Percentiles rank a stretch among this genome's conserved stretches.
Evolutionary conservation across 1,140 invertebrate genomes (phyloP).

Genomic region (Meteorus sp.): DNA sequence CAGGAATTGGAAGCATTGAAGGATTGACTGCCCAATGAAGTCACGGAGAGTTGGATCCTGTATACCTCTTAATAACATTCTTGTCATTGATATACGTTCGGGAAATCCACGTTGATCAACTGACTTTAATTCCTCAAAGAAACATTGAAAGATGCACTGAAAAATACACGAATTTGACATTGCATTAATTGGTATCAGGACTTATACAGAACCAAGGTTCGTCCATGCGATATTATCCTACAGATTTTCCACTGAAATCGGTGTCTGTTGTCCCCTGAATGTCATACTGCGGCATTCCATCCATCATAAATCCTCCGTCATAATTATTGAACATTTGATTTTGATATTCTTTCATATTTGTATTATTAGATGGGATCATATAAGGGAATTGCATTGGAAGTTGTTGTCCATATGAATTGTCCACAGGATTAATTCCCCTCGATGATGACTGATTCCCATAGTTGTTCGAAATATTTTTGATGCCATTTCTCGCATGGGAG

Average conservation of each 20-base stretch:
- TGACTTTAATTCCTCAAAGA: conserved; percentile 53
- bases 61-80: conserved; percentile 46
- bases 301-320: conserved; percentile 16
- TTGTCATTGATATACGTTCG: conserved; percentile 39
- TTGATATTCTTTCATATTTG: background rate
- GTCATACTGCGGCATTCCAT: conserved; percentile 21
- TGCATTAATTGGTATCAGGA: background rate
- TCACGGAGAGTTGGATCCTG: conserved; percentile 47
- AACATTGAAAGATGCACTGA: conserved; percentile 53
- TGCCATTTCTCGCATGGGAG: conserved; percentile 26
- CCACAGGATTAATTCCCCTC: background rate
- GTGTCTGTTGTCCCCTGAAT: background rate
- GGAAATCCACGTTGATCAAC: conserved; percentile 53
- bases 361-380: conserved; percentile 4
- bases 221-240: background rate
- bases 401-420: background rate
- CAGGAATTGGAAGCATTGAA: conserved; percentile 50
- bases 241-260: background rate
- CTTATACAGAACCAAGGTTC: background rate
- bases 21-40: conserved; percentile 51
- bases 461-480: conserved; percentile 12
- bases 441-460: background rate
- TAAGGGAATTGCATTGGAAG: background rate
- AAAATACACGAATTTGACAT: conserved; percentile 29
- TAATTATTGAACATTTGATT: conserved; percentile 10